These are phyloP conservation scores for Vombatus ursinus DNA, from an alignment of 2,113 vertebrate genomes.

Conservation along the genomic window DNA sequence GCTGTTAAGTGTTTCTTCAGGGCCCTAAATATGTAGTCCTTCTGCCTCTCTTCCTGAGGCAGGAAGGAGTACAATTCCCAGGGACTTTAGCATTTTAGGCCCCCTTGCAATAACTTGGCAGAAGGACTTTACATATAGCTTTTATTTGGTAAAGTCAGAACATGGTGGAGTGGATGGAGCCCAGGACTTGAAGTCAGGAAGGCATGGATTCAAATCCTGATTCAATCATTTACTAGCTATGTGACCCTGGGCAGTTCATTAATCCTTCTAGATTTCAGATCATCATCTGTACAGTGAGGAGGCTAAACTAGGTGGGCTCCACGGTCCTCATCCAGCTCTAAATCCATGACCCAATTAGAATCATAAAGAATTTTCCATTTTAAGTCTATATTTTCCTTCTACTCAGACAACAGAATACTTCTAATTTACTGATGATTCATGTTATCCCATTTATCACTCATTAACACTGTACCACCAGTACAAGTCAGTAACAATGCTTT, in stretches of 20 bases:
- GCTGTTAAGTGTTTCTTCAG: neutral
- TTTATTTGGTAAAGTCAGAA: neutral
- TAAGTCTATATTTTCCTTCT: neutral
- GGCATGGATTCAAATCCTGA: neutral
- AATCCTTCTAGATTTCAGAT: neutral
- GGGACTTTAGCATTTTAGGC: neutral
- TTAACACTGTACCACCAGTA: neutral
- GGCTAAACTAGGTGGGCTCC: neutral
- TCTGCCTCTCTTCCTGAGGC: neutral
- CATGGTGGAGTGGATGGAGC: neutral
- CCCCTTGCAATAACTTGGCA: neutral
- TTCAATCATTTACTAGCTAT: neutral
- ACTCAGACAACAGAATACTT: neutral
- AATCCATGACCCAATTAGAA: neutral
- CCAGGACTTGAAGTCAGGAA: neutral
- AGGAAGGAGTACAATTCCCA: neutral
- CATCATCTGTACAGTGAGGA: neutral
- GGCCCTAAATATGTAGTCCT: neutral
- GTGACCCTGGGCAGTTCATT: neutral
- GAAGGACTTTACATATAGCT: neutral
- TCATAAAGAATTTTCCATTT: neutral
- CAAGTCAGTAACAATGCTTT: neutral
- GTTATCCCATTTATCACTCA: neutral
- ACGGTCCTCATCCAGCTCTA: neutral
- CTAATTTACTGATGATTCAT: neutral